Evolutionary conservation across 2,888 invertebrate genomes (phyloP).

Genomic region (Muschampia staudingeri): DNA sequence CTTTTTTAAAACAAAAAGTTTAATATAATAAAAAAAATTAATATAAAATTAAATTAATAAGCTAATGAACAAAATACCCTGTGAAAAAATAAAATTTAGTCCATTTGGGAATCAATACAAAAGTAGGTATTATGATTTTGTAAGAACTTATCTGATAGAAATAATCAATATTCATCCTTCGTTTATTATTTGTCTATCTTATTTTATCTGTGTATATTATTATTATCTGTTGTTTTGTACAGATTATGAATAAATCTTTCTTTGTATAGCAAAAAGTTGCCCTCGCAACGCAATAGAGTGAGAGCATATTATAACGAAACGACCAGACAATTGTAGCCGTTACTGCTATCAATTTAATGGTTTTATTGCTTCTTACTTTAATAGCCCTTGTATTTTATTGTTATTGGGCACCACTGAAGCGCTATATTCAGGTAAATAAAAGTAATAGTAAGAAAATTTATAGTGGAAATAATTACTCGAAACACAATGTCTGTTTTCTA

Average conservation of each 20-base stretch:
- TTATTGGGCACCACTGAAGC: conserved; percentile 10
- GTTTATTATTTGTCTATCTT: no score
- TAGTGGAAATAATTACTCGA: conserved; percentile 33
- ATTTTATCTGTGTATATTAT: no score
- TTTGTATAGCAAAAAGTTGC: conserved; percentile 23
- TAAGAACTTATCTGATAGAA: no score
- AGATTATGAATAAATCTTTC: neutral
- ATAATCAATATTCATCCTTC: no score
- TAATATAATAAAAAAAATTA: no score
- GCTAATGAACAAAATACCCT: no score
- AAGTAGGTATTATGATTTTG: no score
- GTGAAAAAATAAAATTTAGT: no score
- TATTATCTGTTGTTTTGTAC: no score
- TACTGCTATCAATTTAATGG: neutral
- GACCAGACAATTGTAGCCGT: conserved; percentile 2
- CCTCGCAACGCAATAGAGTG: conserved; percentile 20
- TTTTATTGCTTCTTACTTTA: conserved; percentile 12
- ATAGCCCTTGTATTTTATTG: neutral
- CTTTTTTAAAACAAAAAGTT: no score
- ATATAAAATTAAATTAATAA: no score
- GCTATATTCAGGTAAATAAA: conserved; percentile 11
- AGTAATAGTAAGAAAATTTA: conserved; percentile 25
- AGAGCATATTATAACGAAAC: neutral
- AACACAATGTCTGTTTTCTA: conserved; percentile 1
- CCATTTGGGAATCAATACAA: no score